phyloP scores from a whole-genome alignment of 2,888 invertebrate species.

The Neoascia interrupta region DNA sequence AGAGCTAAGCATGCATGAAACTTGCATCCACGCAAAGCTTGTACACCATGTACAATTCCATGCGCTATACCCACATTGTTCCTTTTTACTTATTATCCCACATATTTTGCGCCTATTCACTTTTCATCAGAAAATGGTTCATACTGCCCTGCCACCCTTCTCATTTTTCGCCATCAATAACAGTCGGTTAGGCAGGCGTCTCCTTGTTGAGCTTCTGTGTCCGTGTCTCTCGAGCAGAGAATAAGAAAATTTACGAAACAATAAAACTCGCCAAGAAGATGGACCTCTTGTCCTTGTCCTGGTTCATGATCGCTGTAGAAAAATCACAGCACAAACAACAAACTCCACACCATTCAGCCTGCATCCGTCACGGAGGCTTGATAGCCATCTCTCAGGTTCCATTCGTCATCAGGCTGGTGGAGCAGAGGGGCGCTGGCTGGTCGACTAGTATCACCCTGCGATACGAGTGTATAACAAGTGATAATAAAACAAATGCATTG shows the following conservation, averaged over 20 bases:
- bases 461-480: slow-evolving; percentile 66
- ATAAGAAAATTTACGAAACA: slow-evolving; percentile 45
- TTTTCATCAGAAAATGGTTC: background rate
- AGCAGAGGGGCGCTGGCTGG: background rate
- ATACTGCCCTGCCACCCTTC: background rate
- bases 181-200: slow-evolving; percentile 23
- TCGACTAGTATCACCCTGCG: slow-evolving; percentile 47
- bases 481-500: slow-evolving; percentile 66
- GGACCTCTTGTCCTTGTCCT: slow-evolving; percentile 46
- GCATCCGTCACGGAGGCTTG: slow-evolving; percentile 61
- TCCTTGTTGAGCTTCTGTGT: slow-evolving; percentile 56
- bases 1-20: slow-evolving; percentile 16
- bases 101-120: slow-evolving; percentile 4
- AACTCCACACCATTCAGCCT: slow-evolving; percentile 19
- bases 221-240: slow-evolving; percentile 12
- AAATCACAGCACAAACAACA: slow-evolving; percentile 25
- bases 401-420: background rate
- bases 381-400: slow-evolving; percentile 55
- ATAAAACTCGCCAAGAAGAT: slow-evolving; percentile 19
- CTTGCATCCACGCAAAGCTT: slow-evolving; percentile 25
- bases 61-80: background rate
- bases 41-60: slow-evolving; percentile 34
- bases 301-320: slow-evolving; percentile 33
- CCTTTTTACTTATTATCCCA: slow-evolving; percentile 16
- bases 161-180: slow-evolving; percentile 33